phyloP scores from a whole-genome alignment of 2,888 invertebrate species.

The Eristalis tenax region DNA sequence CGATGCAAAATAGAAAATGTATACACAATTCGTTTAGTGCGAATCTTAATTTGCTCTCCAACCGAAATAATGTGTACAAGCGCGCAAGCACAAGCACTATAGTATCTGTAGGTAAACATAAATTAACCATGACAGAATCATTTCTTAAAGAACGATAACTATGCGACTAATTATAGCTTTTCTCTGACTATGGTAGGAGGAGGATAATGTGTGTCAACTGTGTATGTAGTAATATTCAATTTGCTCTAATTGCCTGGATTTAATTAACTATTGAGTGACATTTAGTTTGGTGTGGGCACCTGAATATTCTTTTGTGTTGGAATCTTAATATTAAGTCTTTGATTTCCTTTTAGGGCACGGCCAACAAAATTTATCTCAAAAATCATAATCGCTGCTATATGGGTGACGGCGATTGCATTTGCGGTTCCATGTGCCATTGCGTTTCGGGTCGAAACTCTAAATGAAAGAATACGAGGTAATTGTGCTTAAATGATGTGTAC shows the following conservation, averaged over 20 bases:
- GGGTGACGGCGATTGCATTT: conserved; percentile 86
- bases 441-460: conserved; percentile 79
- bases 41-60: neutral
- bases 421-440: conserved; percentile 85
- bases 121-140: neutral
- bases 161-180: neutral
- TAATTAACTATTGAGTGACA: neutral
- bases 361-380: conserved; percentile 89
- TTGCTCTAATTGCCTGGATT: neutral
- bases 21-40: neutral
- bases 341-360: conserved; percentile 84
- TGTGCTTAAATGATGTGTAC: neutral
- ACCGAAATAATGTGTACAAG: neutral
- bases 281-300: neutral
- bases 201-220: neutral
- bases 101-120: neutral
- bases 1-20: neutral
- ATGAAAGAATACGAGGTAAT: conserved; percentile 79
- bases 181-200: neutral
- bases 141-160: neutral
- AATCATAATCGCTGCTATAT: conserved; percentile 88
- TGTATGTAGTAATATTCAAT: neutral
- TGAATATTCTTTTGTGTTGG: neutral
- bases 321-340: neutral
- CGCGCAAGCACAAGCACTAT: neutral